Evolutionary conservation across 2,888 invertebrate species (phyloP).

Genomic region (Latrodectus elegans): DNA sequence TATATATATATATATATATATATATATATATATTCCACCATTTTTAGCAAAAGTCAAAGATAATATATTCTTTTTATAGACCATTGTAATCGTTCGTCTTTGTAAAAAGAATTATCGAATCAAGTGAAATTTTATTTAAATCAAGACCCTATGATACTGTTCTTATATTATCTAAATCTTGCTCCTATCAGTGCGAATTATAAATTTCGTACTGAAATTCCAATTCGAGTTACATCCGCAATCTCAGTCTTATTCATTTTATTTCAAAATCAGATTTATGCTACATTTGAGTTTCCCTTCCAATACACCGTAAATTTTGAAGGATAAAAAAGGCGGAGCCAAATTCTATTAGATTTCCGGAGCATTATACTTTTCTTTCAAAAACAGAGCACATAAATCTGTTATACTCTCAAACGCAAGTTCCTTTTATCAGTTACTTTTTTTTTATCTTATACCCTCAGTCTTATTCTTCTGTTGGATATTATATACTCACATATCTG

Average conservation of each 20-base stretch:
- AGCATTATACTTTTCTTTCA: slow-evolving; percentile 35
- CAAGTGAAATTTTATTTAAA: no score
- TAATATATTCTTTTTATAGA: no score
- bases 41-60: no score
- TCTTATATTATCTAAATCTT: no score
- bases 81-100: no score
- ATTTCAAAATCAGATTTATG: slow-evolving; percentile 53
- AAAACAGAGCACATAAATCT: slow-evolving; percentile 41
- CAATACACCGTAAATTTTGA: slow-evolving; percentile 23
- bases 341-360: slow-evolving; percentile 45
- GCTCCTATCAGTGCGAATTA: not conserved
- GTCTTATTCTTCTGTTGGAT: not conserved
- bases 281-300: slow-evolving; percentile 25
- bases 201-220: slow-evolving; percentile 17
- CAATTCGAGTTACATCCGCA: slow-evolving; percentile 17
- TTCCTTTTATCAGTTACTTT: slow-evolving; percentile 28
- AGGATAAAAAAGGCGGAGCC: slow-evolving; percentile 33
- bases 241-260: slow-evolving; percentile 43
- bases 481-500: not conserved
- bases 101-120: no score
- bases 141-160: no score
- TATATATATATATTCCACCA: no score
- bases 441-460: not conserved
- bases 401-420: slow-evolving; percentile 10
- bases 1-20: no score